Evolutionary conservation across 2,113 vertebrate genomes (phyloP).

Genomic region (Chaenocephalus aceratus): DNA sequence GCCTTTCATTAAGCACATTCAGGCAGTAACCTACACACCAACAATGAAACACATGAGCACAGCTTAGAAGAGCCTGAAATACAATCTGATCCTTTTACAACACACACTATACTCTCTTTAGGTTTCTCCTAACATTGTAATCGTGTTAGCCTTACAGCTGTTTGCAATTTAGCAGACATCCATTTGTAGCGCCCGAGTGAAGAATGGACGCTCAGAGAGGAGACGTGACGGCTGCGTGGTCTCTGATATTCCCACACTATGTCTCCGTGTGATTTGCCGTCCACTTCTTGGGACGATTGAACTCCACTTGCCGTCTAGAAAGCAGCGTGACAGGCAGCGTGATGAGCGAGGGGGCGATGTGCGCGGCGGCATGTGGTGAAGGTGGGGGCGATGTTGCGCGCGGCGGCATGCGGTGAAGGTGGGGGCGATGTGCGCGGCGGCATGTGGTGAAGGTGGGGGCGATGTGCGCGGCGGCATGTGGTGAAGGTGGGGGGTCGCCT

Average conservation of each 20-base stretch:
- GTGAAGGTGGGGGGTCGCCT: slow-evolving; percentile 42
- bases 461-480: slow-evolving; percentile 33
- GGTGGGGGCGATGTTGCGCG: slow-evolving; percentile 30
- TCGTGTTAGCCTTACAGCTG: slow-evolving; percentile 10
- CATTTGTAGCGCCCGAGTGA: slow-evolving; percentile 39
- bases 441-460: slow-evolving; percentile 25
- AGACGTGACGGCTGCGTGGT: neutral
- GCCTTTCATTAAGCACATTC: too few relatives aligned
- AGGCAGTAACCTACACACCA: too few relatives aligned
- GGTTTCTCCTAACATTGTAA: too few relatives aligned
- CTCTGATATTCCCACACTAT: slow-evolving; percentile 16
- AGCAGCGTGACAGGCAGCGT: neutral
- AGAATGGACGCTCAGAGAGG: slow-evolving; percentile 18
- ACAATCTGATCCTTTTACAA: too few relatives aligned
- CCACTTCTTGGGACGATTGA: slow-evolving; percentile 14
- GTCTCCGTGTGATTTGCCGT: slow-evolving; percentile 7
- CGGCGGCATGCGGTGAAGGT: slow-evolving; percentile 39
- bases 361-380: slow-evolving; percentile 36
- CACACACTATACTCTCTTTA: too few relatives aligned
- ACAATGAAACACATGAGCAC: too few relatives aligned
- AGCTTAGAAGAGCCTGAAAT: too few relatives aligned
- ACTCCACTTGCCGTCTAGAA: slow-evolving; percentile 12
- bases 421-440: slow-evolving; percentile 13
- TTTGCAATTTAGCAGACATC: slow-evolving; percentile 32
- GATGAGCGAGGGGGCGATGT: neutral